Base-by-base conservation (phyloP, 2,113 vertebrate genomes). In the Chiloscyllium plagiosum region DNA sequence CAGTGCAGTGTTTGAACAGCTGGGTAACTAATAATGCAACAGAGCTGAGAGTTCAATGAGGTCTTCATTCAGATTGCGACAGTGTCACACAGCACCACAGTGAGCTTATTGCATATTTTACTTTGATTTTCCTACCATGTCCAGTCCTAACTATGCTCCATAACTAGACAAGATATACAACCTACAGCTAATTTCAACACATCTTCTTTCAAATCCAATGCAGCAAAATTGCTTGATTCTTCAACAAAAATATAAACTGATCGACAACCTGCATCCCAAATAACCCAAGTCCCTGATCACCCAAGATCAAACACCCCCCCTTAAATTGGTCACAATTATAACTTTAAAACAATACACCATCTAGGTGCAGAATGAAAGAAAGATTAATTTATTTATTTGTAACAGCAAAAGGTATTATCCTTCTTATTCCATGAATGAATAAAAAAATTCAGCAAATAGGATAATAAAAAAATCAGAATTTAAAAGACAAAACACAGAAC, bases 21-120 rank as follows among this genome's bases (percentile, higher is more conserved):
- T 37, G 61, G 33, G 33, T 66, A 93, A 87, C 85, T 66, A 37
- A 65, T 93, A 65, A 95, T 95, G 42, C 68, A 70, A 29, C n/a
- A 72, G 68, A 95, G 26, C 37, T 95, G 94, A 50, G 68, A 95
- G 33, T 42, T 68, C 37, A 22, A 70, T 47, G 20, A 94, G 56
- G 66, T 94, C 93, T 94, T 47, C 93, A 70, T 47, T 69, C 66
- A 94, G 42, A 94, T 20, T 94, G 66, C 66, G 37, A 70, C 93
- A 94, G 66, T 47, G 65, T 70, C 93, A 94, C 92, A 42, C 66
- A 94, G n/a, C 93, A 47, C 66, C 66, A 50, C 26, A 68, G 12
- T 70, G 37, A 42, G 42, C 65, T 42, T 7, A 20, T 20, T 68
- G 92, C 92, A 68, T 66, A 70, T 69, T 93, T 69, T 15, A 93